These are phyloP conservation scores for Brachionus asplanchnoidis DNA, from an alignment of 1,140 invertebrate species.

Conservation along the genomic window DNA sequence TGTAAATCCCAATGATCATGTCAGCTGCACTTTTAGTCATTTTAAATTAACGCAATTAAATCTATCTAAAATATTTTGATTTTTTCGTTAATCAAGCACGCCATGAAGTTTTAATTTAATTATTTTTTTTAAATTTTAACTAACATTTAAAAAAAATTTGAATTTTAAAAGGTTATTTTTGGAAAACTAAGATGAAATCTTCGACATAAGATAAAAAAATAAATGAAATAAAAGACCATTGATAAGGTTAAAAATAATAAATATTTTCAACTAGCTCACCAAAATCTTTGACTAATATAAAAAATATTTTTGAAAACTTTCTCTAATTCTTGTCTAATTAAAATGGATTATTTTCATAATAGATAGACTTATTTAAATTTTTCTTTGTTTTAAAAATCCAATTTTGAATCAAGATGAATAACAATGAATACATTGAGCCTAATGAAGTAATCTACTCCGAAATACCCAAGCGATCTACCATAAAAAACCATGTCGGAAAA, in stretches of 20 bases:
- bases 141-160: no score
- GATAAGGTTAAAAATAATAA: not conserved
- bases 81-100: no score
- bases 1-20: no score
- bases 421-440: not conserved
- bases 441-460: not conserved
- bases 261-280: not conserved
- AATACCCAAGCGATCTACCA: not conserved
- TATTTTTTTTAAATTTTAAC: no score
- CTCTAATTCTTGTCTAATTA: not conserved
- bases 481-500: not conserved
- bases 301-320: not conserved
- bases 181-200: not conserved
- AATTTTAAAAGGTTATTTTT: not conserved
- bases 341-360: not conserved
- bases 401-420: not conserved
- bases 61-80: no score
- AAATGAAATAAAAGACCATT: not conserved
- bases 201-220: not conserved
- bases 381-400: not conserved
- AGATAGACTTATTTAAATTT: not conserved
- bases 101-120: not conserved
- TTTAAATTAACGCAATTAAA: no score
- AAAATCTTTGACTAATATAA: not conserved
- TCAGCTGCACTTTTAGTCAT: no score